A percentile compares a stretch with the other conserved stretches of the same genome.
These are phyloP conservation scores for Crypturellus tataupa DNA, from an alignment of 2,797 vertebrate genomes.

Conservation along the genomic window DNA sequence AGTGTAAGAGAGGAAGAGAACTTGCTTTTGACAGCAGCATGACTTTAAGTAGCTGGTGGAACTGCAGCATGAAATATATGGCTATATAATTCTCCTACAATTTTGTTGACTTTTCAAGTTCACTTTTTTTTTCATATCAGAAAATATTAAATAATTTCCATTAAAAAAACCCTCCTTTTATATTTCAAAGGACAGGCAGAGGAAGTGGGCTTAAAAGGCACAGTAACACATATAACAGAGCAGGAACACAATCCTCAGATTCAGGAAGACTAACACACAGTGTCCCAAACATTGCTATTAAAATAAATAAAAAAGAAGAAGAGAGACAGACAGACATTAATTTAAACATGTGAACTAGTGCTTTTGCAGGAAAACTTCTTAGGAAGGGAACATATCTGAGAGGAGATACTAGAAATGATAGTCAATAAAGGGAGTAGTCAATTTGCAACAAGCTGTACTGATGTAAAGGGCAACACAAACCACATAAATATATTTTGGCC, in stretches of 20 bases:
- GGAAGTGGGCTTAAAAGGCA: not conserved
- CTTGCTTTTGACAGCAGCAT: not conserved
- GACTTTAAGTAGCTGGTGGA: not conserved
- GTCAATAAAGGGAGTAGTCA: not conserved
- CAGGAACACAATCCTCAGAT: not conserved
- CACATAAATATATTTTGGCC: not conserved
- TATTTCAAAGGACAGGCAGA: not conserved
- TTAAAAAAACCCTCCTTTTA: not conserved
- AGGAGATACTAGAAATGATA: not conserved
- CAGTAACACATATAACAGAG: rapidly evolving
- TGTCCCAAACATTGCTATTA: too few relatives aligned
- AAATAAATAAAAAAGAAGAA: not conserved
- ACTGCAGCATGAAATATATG: not conserved
- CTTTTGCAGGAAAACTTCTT: not conserved
- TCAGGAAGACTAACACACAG: not conserved
- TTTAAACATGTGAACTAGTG: not conserved
- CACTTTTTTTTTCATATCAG: not conserved
- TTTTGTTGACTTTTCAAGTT: not conserved
- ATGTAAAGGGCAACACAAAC: not conserved
- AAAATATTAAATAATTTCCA: not conserved
- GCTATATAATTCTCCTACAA: not conserved
- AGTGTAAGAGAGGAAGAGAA: not conserved
- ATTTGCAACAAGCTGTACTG: not conserved
- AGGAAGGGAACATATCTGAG: not conserved
- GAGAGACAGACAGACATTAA: not conserved